Conservation (phyloP, 2,797 vertebrate genomes). For the Meriones psammophilus region DNA sequence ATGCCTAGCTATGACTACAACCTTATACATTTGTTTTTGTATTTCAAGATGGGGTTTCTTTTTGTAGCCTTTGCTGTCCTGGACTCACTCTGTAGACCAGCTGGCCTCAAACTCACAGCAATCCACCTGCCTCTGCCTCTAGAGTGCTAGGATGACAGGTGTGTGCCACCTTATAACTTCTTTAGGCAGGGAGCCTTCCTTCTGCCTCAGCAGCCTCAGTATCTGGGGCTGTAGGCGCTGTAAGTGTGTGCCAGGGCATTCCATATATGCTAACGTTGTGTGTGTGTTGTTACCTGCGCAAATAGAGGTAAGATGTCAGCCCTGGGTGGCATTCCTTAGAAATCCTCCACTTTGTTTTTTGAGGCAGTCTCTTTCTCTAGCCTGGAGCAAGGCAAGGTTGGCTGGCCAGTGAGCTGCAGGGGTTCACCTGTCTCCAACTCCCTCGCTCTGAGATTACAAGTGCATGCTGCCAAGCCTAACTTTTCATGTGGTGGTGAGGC, state of each 20-base stretch:
- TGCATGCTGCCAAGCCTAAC: background rate
- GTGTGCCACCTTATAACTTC: background rate
- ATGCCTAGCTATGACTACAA: background rate
- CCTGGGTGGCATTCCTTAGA: background rate
- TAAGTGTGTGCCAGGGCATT: background rate
- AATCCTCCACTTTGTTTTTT: background rate
- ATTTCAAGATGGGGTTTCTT: too few relatives aligned
- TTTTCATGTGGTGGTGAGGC: background rate
- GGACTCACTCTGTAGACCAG: too few relatives aligned
- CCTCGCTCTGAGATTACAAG: background rate
- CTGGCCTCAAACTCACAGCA: too few relatives aligned
- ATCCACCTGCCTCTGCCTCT: too few relatives aligned
- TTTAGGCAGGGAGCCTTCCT: background rate
- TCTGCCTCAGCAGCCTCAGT: background rate
- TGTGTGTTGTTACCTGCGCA: background rate
- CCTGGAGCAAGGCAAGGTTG: background rate
- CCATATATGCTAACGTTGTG: background rate
- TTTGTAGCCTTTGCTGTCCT: too few relatives aligned
- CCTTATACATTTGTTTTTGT: background rate
- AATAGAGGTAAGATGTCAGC: background rate
- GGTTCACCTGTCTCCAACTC: background rate
- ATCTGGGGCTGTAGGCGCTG: background rate
- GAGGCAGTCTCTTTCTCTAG: background rate
- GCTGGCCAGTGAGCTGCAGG: background rate
- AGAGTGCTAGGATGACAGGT: too few relatives aligned